Evolutionary conservation across 2,797 vertebrate species (phyloP), one percentile per base, ranked within the genome.

Genomic region (Paratrypauchen microcephalus): DNA sequence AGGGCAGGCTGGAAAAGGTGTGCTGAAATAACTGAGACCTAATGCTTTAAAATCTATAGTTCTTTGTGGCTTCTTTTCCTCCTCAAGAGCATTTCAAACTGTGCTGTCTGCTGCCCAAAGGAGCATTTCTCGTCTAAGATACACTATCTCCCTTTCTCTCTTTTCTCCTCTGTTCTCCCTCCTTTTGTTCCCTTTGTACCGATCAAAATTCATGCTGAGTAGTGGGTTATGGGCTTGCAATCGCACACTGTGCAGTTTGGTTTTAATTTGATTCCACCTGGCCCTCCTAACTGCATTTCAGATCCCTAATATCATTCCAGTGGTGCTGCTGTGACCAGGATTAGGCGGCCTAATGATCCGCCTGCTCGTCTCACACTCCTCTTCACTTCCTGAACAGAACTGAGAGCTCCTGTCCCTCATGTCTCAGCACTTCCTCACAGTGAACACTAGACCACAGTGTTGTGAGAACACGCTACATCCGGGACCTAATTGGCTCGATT

Each of bases 121-220:
- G 83, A 89, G 78, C 80, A 66, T 68, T 30, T 65, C 86, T 86
- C 66, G 70, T 83, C 82, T 80, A 86, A 90, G 80, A 91, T 79
- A 85, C 83, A 85, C 74, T 87, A 83, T 85, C 84, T 84, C 84
- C 65, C 68, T 66, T 74, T 71, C 82, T 82, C 78, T 83, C 73
- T 73, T 80, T 77, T 80, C 78, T 73, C 81, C 69, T 81, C 71
- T 83, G 84, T 88, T 83, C 83, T 73, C 83, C 76, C 88, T 89
- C 74, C 89, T 88, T 91, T 91, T 91, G 89, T 91, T 92, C 90
- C 84, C 85, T 88, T 89, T 90, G 87, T 86, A 88, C 84, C 79
- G 85, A 93, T 94, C 92, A 89, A 89, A 91, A 93, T 93, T 94
- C 92, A 93, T 90, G 91, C 88, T 90, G 92, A 92, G 91, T 89